Evolutionary conservation across 2,797 vertebrate species (phyloP).

Genomic region (Pelodytes ibericus): DNA sequence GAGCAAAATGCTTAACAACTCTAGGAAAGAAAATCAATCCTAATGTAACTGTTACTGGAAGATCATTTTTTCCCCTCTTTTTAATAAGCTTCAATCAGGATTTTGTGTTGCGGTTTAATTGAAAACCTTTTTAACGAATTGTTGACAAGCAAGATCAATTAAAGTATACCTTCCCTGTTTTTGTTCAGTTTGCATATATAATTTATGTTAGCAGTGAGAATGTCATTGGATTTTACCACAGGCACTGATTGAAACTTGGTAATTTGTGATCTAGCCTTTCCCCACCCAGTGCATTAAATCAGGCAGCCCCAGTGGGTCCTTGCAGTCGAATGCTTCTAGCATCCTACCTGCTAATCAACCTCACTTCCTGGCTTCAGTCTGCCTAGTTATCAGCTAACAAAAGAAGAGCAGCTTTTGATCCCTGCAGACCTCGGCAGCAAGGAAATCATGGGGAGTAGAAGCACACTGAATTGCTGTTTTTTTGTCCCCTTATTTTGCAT

Average conservation of each 20-base stretch:
- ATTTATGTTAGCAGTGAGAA: constrained; percentile 73
- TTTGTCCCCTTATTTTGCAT: constrained; percentile 8
- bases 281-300: constrained; percentile 73
- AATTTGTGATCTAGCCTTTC: constrained; percentile 71
- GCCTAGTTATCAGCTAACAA: constrained; percentile 68
- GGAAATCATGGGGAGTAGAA: constrained; percentile 64
- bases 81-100: constrained; percentile 6
- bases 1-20: constrained; percentile 38
- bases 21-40: constrained; percentile 37
- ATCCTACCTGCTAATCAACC: constrained; percentile 70
- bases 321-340: constrained; percentile 66
- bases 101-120: constrained; percentile 52
- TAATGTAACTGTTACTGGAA: constrained; percentile 42
- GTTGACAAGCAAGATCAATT: constrained; percentile 58
- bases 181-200: constrained; percentile 70
- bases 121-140: constrained; percentile 59
- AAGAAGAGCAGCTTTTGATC: constrained; percentile 66
- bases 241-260: constrained; percentile 77
- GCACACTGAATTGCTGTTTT: constrained; percentile 58
- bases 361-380: constrained; percentile 68
- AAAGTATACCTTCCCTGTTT: constrained; percentile 51
- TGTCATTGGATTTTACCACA: constrained; percentile 74
- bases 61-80: constrained; percentile 46
- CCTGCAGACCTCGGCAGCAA: constrained; percentile 62
- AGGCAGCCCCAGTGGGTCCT: constrained; percentile 69